phyloP scores from a whole-genome alignment of 2,888 invertebrate genomes.

The Empis stercorea region DNA sequence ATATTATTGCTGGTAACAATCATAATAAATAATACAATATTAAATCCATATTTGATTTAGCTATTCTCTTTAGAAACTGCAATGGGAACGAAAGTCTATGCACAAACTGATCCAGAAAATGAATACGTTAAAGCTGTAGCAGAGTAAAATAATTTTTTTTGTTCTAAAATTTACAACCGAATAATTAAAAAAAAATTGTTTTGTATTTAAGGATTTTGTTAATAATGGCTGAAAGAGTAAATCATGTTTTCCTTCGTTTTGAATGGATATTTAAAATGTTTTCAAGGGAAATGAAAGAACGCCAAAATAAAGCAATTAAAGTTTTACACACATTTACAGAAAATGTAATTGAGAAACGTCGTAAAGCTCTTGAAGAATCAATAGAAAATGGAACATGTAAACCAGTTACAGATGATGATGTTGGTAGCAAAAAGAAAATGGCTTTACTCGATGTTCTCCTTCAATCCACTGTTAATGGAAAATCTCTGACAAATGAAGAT shows the following conservation, averaged over 20 bases:
- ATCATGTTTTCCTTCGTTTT: constrained; percentile 18
- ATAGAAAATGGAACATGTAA: constrained; percentile 12
- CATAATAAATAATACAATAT: background rate
- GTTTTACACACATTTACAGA: constrained; percentile 28
- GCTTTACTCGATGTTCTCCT: constrained; percentile 54
- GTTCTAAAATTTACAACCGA: too few relatives aligned
- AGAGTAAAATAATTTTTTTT: constrained; percentile 35
- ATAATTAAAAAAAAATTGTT: too few relatives aligned
- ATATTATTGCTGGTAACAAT: constrained; percentile 38
- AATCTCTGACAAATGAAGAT: constrained; percentile 42
- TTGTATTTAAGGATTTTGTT: constrained; percentile 17
- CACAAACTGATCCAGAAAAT: constrained; percentile 47
- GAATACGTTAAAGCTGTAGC: constrained; percentile 58
- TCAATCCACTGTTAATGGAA: constrained; percentile 40
- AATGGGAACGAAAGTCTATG: constrained; percentile 29
- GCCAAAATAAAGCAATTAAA: constrained; percentile 18
- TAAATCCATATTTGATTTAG: too few relatives aligned
- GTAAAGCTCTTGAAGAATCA: constrained; percentile 16
- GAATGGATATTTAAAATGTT: constrained; percentile 21
- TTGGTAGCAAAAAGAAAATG: constrained; percentile 44
- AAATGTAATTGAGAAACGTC: constrained; percentile 24
- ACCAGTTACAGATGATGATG: constrained; percentile 15
- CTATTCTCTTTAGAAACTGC: constrained; percentile 20
- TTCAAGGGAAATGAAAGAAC: constrained; percentile 16
- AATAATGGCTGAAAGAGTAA: constrained; percentile 21